Evolutionary conservation across 1,140 invertebrate species (phyloP).

Genomic region (Lordiphosa collinella): DNA sequence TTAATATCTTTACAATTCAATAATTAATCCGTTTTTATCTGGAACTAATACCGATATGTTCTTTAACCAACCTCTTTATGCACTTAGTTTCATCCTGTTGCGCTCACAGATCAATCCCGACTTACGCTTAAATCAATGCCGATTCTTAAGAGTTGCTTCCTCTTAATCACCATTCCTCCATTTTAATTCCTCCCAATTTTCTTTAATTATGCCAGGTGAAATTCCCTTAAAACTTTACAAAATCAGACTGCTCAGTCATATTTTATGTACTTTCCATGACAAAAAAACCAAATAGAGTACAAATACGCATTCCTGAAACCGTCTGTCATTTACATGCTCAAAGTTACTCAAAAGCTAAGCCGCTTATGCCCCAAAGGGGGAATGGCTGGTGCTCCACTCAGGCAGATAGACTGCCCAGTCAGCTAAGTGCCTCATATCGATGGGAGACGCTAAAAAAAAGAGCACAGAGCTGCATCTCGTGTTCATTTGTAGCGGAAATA

Average conservation of each 20-base stretch:
- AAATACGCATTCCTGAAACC: conserved; percentile 7
- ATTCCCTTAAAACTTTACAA: neutral
- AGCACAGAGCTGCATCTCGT: conserved; percentile 18
- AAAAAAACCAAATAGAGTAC: conserved; percentile 9
- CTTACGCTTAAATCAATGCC: too few species aligned
- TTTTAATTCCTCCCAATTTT: too few species aligned
- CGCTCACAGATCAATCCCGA: too few species aligned
- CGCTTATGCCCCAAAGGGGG: conserved; percentile 32
- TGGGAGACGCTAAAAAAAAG: conserved; percentile 32
- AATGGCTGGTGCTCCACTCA: neutral
- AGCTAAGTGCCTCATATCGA: conserved; percentile 58
- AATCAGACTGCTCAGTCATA: conserved; percentile 6
- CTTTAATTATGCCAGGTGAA: too few species aligned
- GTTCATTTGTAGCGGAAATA: conserved; percentile 73
- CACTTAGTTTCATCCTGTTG: too few species aligned
- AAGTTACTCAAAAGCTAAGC: conserved; percentile 66
- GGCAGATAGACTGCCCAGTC: conserved; percentile 15
- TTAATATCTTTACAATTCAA: too few species aligned
- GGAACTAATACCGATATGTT: too few species aligned
- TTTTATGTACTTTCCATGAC: conserved; percentile 22
- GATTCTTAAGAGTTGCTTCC: too few species aligned
- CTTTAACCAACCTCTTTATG: too few species aligned
- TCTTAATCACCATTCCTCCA: too few species aligned
- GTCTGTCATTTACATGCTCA: conserved; percentile 51
- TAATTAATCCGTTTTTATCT: too few species aligned